A percentile compares a stretch with the other conserved stretches of the same genome.
phyloP scores from a whole-genome alignment of 2,113 vertebrate species.

The Aptenodytes forsteri region DNA sequence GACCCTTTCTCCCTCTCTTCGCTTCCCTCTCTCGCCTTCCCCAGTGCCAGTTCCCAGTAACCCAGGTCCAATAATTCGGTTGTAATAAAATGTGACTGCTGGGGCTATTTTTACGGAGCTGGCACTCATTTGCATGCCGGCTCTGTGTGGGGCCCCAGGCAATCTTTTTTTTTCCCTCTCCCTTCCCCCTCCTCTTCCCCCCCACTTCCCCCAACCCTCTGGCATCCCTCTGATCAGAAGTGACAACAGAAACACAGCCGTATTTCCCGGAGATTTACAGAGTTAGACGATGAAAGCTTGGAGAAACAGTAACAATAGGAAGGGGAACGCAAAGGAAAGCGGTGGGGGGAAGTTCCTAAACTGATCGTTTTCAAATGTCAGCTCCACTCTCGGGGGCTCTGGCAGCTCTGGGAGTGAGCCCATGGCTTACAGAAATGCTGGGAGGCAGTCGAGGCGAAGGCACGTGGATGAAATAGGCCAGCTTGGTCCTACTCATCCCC shows the following conservation, averaged over 20 bases:
- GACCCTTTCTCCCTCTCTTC: not conserved
- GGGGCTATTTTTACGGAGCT: slow-evolving; percentile 71
- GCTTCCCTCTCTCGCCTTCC: not conserved
- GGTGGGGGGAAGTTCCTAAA: slow-evolving; percentile 60
- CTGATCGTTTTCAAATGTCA: slow-evolving; percentile 77
- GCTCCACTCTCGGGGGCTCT: slow-evolving; percentile 32
- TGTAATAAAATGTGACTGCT: slow-evolving; percentile 81
- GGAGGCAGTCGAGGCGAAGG: not conserved
- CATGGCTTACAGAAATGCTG: slow-evolving; percentile 11
- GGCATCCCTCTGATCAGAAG: slow-evolving; percentile 80
- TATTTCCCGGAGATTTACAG: slow-evolving; percentile 79
- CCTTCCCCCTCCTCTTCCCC: slow-evolving; percentile 2
- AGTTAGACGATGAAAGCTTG: slow-evolving; percentile 70
- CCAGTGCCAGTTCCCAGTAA: slow-evolving; percentile 64
- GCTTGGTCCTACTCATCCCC: not conserved
- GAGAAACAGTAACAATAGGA: slow-evolving; percentile 70
- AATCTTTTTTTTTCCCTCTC: slow-evolving; percentile 19
- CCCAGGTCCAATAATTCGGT: slow-evolving; percentile 59
- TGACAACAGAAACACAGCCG: slow-evolving; percentile 81
- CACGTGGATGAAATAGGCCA: not conserved
- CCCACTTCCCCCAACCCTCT: slow-evolving; percentile 27
- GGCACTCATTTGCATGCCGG: slow-evolving; percentile 75
- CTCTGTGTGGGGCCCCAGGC: slow-evolving; percentile 74
- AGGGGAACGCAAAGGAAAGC: slow-evolving; percentile 25
- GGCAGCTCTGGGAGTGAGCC: slow-evolving; percentile 40